These are phyloP conservation scores for Ceratosolen solmsi DNA, from an alignment of 1,140 invertebrate species.

Conservation along the genomic window DNA sequence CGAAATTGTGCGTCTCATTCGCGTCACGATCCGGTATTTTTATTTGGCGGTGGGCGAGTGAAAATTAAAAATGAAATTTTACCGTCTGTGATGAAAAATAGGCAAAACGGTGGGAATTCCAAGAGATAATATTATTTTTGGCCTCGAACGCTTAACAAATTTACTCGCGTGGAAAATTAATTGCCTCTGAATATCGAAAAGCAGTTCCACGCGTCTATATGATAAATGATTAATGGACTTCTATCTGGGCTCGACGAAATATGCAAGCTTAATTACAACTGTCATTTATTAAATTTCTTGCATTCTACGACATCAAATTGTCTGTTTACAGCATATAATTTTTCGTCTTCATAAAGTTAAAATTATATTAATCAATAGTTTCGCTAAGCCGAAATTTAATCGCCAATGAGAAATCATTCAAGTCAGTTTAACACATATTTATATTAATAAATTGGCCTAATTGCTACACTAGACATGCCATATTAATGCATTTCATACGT, in stretches of 20 bases:
- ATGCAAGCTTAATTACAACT: background rate
- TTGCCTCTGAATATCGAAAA: background rate
- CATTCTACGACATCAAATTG: background rate
- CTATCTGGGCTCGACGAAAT: background rate
- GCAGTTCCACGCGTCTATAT: background rate
- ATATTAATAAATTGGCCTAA: background rate
- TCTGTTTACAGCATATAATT: background rate
- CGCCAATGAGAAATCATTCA: background rate
- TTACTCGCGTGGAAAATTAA: background rate
- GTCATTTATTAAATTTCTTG: conserved; percentile 19
- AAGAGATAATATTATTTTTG: too few relatives aligned
- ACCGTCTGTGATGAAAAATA: background rate
- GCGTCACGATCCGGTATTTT: too few relatives aligned
- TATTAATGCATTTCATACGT: background rate
- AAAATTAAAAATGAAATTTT: background rate
- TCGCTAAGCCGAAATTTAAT: background rate
- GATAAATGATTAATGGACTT: background rate
- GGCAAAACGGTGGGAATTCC: background rate
- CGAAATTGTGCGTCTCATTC: background rate
- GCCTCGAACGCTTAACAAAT: background rate
- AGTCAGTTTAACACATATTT: background rate
- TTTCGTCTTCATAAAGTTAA: too few relatives aligned
- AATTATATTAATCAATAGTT: background rate
- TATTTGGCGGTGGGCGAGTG: background rate
- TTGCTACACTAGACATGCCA: background rate